Evolutionary conservation across 2,888 invertebrate species (phyloP).

Genomic region (Odontomyia ornata): DNA sequence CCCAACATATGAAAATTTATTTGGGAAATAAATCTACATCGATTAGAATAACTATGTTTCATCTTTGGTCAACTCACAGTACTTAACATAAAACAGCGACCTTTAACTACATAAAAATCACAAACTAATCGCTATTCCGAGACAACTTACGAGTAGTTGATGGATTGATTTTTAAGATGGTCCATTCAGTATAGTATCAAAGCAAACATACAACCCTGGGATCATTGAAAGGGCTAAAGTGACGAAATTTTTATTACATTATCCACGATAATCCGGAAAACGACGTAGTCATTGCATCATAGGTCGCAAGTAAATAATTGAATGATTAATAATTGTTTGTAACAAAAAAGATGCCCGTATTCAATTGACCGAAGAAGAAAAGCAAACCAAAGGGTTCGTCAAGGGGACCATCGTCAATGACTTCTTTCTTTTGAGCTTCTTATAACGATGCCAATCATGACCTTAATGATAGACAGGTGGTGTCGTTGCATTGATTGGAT

Average conservation of each 20-base stretch:
- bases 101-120: too few species aligned
- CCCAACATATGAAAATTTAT: too few species aligned
- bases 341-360: not conserved
- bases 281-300: not conserved
- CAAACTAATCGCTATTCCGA: too few species aligned
- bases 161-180: not conserved
- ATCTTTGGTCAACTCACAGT: too few species aligned
- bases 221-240: not conserved
- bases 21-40: too few species aligned
- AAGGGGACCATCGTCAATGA: not conserved
- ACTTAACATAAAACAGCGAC: too few species aligned
- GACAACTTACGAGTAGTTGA: not conserved
- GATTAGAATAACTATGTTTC: too few species aligned
- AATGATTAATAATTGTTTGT: not conserved
- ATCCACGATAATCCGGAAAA: not conserved
- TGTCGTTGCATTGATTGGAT: not conserved
- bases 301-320: too few species aligned
- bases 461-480: slow-evolving; percentile 3
- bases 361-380: not conserved
- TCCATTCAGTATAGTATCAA: not conserved
- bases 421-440: not conserved
- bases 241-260: slow-evolving; percentile 13
- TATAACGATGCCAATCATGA: not conserved
- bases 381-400: not conserved
- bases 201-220: not conserved